Evolutionary conservation across 2,797 vertebrate species (phyloP).

Genomic region (Protonibea diacanthus): DNA sequence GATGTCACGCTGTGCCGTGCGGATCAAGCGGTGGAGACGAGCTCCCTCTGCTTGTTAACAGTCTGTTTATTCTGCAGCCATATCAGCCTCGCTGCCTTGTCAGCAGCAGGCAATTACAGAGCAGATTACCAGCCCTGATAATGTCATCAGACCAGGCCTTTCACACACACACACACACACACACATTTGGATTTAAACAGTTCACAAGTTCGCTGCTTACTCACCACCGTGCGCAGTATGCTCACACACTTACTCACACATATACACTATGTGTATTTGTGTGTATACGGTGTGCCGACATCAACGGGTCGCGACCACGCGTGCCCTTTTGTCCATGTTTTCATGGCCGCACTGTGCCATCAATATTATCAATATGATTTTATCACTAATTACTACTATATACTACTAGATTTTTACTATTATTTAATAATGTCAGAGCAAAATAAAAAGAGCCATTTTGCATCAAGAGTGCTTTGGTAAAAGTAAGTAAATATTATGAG

Average conservation of each 20-base stretch:
- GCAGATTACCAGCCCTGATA: constrained; percentile 72
- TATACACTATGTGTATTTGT: neutral
- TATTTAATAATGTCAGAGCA: neutral
- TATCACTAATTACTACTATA: neutral
- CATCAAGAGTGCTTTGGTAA: neutral
- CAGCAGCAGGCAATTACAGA: constrained; percentile 75
- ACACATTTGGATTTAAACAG: constrained; percentile 7
- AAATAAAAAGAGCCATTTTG: neutral
- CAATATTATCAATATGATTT: neutral
- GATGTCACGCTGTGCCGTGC: constrained; percentile 39
- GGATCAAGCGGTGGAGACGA: constrained; percentile 40
- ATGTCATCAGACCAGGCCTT: constrained; percentile 68
- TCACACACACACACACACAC: constrained; percentile 34
- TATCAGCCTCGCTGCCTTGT: constrained; percentile 60
- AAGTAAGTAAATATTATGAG: neutral
- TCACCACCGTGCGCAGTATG: constrained; percentile 10
- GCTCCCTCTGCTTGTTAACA: constrained; percentile 66
- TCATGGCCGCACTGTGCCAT: neutral
- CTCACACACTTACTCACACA: neutral
- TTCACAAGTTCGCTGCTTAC: constrained; percentile 34
- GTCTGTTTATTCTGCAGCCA: constrained; percentile 66
- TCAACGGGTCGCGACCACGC: neutral
- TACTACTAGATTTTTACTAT: neutral
- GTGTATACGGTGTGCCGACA: neutral
- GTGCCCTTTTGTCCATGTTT: neutral